Conservation (phyloP, 2,113 vertebrate species). For the Parotia lawesii region DNA sequence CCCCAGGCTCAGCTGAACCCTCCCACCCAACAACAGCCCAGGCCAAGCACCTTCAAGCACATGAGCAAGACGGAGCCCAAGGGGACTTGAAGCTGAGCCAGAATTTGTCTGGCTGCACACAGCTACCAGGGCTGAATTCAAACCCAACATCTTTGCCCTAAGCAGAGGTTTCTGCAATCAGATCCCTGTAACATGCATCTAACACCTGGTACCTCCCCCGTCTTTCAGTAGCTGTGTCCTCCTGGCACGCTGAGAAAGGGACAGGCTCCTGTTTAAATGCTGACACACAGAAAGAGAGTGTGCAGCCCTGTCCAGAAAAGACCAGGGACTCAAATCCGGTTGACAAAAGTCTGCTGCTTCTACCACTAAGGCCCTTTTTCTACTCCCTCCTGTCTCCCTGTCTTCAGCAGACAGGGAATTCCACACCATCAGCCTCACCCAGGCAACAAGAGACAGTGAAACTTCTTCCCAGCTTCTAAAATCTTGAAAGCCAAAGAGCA, state of each 20-base stretch:
- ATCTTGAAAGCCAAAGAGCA: neutral
- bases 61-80: neutral
- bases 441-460: neutral
- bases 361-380: neutral
- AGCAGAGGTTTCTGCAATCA: neutral
- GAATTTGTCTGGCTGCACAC: neutral
- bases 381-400: neutral
- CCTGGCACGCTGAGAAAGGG: accelerated
- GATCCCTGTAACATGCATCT: neutral
- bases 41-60: neutral
- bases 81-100: neutral
- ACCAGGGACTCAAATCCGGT: neutral
- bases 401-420: neutral
- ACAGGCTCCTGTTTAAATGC: neutral
- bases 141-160: neutral
- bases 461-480: neutral
- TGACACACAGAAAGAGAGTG: neutral
- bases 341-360: neutral
- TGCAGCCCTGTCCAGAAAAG: neutral
- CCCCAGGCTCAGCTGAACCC: neutral
- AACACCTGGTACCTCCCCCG: neutral
- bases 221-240: neutral
- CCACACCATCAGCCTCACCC: neutral
- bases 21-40: neutral
- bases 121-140: neutral